Conservation (phyloP, 2,113 vertebrate genomes). For the Malaclemys terrapin region DNA sequence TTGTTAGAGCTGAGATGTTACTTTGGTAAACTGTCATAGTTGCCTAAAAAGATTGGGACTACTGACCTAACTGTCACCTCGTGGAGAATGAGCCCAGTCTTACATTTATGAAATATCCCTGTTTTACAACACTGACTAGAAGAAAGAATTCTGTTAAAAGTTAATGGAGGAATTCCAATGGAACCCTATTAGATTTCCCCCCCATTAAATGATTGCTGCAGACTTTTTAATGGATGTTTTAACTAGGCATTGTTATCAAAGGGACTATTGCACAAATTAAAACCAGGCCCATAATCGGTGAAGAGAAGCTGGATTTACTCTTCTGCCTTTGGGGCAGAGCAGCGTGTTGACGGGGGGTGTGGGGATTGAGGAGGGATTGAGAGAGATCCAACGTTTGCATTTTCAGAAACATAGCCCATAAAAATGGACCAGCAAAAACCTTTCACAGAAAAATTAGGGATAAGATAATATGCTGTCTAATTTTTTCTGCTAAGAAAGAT, state of each 20-base stretch:
- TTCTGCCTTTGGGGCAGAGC: constrained; percentile 64
- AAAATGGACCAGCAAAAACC: not conserved
- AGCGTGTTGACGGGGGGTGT: not conserved
- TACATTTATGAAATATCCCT: constrained; percentile 55
- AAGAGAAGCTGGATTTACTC: constrained; percentile 76
- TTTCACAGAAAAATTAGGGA: not conserved
- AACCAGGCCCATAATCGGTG: constrained; percentile 74
- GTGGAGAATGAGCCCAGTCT: constrained; percentile 62
- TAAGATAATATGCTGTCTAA: not conserved
- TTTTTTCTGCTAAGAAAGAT: not conserved
- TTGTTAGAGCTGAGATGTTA: constrained; percentile 28
- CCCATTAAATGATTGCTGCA: constrained; percentile 78
- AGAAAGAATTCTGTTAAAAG: constrained; percentile 79
- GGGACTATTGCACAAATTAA: constrained; percentile 82
- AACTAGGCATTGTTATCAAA: constrained; percentile 82
- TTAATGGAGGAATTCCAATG: constrained; percentile 79
- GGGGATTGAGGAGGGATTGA: constrained; percentile 5
- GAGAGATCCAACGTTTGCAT: not conserved
- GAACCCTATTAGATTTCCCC: constrained; percentile 78
- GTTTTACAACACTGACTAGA: constrained; percentile 60
- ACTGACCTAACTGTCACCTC: constrained; percentile 65
- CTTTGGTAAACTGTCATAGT: constrained; percentile 36
- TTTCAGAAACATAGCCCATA: not conserved
- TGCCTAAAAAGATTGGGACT: constrained; percentile 48
- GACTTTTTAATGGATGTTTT: constrained; percentile 82